These are phyloP conservation scores for Felis chaus DNA, from an alignment of 2,113 vertebrate genomes.

Conservation along the genomic window DNA sequence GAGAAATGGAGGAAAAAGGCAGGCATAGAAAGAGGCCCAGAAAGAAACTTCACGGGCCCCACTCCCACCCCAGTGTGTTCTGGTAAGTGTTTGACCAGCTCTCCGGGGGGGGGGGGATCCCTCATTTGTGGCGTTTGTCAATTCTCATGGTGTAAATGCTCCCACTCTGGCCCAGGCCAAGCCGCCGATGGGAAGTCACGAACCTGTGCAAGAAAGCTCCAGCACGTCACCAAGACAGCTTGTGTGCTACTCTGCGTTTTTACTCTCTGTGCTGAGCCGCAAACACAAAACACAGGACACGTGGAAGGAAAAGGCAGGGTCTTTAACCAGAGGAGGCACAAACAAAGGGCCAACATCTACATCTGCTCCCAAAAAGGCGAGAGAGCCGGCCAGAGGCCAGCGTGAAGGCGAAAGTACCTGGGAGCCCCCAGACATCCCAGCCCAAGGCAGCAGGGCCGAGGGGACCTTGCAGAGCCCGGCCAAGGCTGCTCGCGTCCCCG, in stretches of 20 bases:
- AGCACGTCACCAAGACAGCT: rapidly evolving
- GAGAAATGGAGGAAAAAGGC: rapidly evolving
- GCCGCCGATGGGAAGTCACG: rapidly evolving
- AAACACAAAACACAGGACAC: neutral
- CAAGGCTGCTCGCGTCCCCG: neutral
- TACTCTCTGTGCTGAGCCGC: neutral
- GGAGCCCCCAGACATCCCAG: rapidly evolving
- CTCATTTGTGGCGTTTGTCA: neutral
- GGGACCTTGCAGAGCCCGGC: neutral
- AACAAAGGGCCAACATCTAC: neutral
- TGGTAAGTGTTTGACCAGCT: too few relatives aligned
- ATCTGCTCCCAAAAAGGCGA: neutral
- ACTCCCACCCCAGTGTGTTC: rapidly evolving
- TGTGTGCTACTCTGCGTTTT: neutral
- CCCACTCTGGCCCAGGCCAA: rapidly evolving
- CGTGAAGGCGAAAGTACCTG: neutral
- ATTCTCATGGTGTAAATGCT: neutral
- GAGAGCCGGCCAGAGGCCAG: neutral
- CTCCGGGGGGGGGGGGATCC: too few relatives aligned
- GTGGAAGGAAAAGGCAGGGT: neutral
- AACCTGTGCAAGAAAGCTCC: rapidly evolving
- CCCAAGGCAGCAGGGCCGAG: too few relatives aligned
- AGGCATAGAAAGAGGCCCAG: rapidly evolving
- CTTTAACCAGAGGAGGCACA: neutral
- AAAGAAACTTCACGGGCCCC: rapidly evolving